phyloP scores from a whole-genome alignment of 2,888 invertebrate species.

The Platycnemis pennipes region DNA sequence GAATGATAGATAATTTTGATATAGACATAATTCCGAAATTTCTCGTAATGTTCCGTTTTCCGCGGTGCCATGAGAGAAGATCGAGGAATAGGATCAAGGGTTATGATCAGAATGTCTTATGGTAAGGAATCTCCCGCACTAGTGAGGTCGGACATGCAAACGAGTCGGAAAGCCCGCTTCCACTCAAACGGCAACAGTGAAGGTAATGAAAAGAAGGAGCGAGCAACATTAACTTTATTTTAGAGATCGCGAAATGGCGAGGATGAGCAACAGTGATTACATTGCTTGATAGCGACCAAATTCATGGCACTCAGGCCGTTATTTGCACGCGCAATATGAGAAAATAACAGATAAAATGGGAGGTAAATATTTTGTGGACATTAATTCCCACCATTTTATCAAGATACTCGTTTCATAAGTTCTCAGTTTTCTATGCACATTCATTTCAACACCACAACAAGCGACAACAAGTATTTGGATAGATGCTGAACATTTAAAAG shows the following conservation, averaged over 20 bases:
- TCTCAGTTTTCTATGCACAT: too few relatives aligned
- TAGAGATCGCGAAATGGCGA: neutral
- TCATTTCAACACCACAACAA: too few relatives aligned
- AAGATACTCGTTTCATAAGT: too few relatives aligned
- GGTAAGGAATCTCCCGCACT: neutral
- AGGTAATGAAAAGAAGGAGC: neutral
- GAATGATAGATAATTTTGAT: neutral
- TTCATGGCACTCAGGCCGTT: neutral
- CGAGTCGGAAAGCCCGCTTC: neutral
- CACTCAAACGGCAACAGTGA: neutral
- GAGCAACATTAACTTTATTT: neutral
- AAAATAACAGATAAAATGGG: too few relatives aligned
- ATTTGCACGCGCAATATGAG: too few relatives aligned
- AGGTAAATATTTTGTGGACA: too few relatives aligned
- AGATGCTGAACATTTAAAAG: too few relatives aligned
- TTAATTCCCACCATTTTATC: too few relatives aligned
- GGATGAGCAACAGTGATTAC: neutral
- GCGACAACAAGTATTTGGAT: too few relatives aligned
- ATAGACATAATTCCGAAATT: neutral
- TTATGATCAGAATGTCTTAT: slow-evolving; percentile 6
- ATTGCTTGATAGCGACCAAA: neutral
- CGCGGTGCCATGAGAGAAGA: neutral
- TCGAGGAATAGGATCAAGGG: neutral
- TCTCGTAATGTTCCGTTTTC: neutral
- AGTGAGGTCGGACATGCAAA: slow-evolving; percentile 14